phyloP scores from a whole-genome alignment of 2,888 invertebrate species.

The Napeogenes sylphis region DNA sequence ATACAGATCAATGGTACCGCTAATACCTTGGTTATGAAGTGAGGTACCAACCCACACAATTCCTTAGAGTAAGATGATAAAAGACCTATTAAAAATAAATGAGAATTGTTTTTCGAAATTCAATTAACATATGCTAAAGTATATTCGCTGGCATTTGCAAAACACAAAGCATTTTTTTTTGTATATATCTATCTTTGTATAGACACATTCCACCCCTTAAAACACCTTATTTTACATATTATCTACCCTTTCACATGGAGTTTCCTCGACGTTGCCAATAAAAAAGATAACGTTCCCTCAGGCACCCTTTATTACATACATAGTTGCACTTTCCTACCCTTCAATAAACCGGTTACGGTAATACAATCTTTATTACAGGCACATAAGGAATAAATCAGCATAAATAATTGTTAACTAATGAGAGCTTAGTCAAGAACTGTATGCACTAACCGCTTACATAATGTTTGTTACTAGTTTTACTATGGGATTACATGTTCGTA shows the following conservation, averaged over 20 bases:
- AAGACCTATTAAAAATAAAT: too few species aligned
- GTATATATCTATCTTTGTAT: background rate
- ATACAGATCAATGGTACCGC: constrained; percentile 1
- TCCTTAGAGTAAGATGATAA: too few species aligned
- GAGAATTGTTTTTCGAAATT: too few species aligned
- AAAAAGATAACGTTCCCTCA: constrained; percentile 23
- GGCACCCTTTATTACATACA: constrained; percentile 13
- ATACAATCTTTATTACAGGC: background rate
- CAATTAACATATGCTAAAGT: too few species aligned
- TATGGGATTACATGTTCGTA: background rate
- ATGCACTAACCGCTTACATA: constrained; percentile 1
- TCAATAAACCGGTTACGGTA: background rate
- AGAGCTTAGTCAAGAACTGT: background rate
- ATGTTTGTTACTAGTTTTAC: background rate
- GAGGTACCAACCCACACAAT: background rate
- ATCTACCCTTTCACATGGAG: constrained; percentile 26
- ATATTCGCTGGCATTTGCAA: too few species aligned
- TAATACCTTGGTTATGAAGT: background rate
- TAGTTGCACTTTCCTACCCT: constrained; percentile 13
- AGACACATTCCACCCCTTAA: constrained; percentile 6
- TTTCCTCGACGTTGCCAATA: constrained; percentile 24
- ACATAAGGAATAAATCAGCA: background rate
- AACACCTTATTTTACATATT: constrained; percentile 24
- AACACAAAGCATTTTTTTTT: background rate
- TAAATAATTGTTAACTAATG: background rate